Conservation (phyloP, 2,888 invertebrate species). For the Noctua comes region DNA sequence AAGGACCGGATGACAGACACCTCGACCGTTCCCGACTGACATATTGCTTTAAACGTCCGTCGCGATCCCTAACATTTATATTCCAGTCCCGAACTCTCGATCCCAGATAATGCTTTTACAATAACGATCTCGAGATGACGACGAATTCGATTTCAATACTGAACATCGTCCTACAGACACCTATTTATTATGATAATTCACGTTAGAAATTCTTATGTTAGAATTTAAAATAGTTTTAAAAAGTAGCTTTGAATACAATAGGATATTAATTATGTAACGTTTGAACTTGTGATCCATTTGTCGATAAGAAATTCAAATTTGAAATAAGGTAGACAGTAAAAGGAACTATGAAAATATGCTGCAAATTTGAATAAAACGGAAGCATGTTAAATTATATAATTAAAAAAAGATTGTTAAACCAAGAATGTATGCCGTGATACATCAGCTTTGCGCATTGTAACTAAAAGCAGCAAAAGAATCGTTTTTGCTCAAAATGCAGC, state of each 20-base stretch:
- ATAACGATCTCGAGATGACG: constrained; percentile 84
- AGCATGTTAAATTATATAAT: constrained; percentile 8
- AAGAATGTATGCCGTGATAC: constrained; percentile 18
- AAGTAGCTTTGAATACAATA: constrained; percentile 66
- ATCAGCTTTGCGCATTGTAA: constrained; percentile 55
- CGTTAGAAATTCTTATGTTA: constrained; percentile 65
- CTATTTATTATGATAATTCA: constrained; percentile 79
- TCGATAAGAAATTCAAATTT: constrained; percentile 43
- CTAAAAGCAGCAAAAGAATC: constrained; percentile 65
- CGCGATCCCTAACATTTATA: constrained; percentile 83
- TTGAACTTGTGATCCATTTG: constrained; percentile 60
- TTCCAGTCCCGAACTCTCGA: constrained; percentile 81
- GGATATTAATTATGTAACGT: constrained; percentile 59
- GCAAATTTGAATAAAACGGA: constrained; percentile 29
- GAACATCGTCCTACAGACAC: constrained; percentile 66
- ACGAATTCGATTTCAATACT: constrained; percentile 84
- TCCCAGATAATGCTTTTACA: constrained; percentile 88
- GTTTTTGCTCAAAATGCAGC: constrained; percentile 75
- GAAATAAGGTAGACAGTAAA: background rate
- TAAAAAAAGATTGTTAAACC: constrained; percentile 22
- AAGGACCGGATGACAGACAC: constrained; percentile 67
- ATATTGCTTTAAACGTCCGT: constrained; percentile 83
- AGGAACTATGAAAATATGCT: constrained; percentile 10
- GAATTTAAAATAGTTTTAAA: constrained; percentile 67
- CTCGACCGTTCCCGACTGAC: constrained; percentile 76